Evolutionary conservation across 2,888 invertebrate species (phyloP).

Genomic region (Heliconius cydno): DNA sequence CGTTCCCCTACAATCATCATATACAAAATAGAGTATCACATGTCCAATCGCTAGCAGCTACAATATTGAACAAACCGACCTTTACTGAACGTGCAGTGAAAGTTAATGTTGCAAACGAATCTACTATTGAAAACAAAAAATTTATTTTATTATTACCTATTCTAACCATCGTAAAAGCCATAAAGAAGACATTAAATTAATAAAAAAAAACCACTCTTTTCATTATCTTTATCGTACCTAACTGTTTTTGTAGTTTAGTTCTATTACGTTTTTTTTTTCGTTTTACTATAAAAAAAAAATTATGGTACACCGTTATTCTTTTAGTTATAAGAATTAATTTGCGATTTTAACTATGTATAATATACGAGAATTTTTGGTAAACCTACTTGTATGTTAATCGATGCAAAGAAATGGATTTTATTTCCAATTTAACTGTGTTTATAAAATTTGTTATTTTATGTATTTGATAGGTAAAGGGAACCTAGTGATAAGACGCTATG

Average conservation of each 20-base stretch:
- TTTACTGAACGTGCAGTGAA: conserved; percentile 17
- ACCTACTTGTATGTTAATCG: background rate
- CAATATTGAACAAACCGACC: background rate
- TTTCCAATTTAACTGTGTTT: background rate
- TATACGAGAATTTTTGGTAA: no score
- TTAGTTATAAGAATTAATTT: background rate
- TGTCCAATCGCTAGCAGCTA: background rate
- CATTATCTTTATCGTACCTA: background rate
- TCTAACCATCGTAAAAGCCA: background rate
- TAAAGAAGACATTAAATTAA: conserved; percentile 16
- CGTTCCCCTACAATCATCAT: no score
- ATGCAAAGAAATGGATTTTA: background rate
- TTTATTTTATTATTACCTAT: conserved; percentile 20
- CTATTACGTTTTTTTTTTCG: background rate
- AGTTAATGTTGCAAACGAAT: background rate
- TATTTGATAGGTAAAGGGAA: no score
- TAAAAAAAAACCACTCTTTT: conserved; percentile 19
- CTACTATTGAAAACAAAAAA: conserved; percentile 13
- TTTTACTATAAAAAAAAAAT: background rate
- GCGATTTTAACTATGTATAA: background rate
- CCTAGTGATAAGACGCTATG: no score
- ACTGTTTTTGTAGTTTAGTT: conserved; percentile 14
- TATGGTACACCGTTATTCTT: background rate
- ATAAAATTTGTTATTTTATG: background rate
- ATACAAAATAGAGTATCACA: background rate